Evolutionary conservation across 2,113 vertebrate genomes (phyloP).

Genomic region (Myxocyprinus asiaticus): DNA sequence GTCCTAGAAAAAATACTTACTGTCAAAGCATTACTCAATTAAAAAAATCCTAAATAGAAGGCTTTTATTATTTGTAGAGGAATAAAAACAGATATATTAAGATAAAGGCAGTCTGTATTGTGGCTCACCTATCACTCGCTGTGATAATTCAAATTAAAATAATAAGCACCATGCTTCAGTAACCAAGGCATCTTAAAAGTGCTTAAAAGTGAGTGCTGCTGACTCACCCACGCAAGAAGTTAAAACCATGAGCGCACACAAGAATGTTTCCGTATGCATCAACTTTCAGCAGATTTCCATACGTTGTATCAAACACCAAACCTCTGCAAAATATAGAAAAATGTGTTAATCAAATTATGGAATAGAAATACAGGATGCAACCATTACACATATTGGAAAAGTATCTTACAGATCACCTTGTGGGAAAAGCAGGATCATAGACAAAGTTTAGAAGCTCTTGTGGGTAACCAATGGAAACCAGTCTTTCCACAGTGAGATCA

Average conservation of each 20-base stretch:
- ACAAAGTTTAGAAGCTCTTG: constrained; percentile 97
- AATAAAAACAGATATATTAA: no score
- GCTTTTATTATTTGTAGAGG: no score
- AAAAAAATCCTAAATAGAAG: no score
- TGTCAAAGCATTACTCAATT: no score
- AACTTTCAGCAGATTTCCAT: constrained; percentile 97
- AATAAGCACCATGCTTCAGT: no score
- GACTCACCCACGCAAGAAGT: constrained; percentile 94
- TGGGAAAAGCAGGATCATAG: constrained; percentile 96
- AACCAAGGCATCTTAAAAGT: no score
- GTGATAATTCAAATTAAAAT: no score
- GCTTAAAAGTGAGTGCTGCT: no score
- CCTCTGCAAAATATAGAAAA: constrained; percentile 76
- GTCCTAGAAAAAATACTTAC: no score
- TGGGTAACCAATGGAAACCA: constrained; percentile 97
- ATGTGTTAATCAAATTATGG: neutral
- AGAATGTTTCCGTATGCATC: constrained; percentile 98
- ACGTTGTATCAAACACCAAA: constrained; percentile 94
- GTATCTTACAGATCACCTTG: constrained; percentile 80
- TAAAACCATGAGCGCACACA: constrained; percentile 97
- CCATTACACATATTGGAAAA: neutral
- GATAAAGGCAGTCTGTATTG: no score
- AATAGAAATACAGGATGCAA: neutral
- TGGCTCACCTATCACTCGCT: neutral
- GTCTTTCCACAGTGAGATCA: constrained; percentile 94